phyloP scores from a whole-genome alignment of 23 tunicate species.

The Botrylloides violaceus region DNA sequence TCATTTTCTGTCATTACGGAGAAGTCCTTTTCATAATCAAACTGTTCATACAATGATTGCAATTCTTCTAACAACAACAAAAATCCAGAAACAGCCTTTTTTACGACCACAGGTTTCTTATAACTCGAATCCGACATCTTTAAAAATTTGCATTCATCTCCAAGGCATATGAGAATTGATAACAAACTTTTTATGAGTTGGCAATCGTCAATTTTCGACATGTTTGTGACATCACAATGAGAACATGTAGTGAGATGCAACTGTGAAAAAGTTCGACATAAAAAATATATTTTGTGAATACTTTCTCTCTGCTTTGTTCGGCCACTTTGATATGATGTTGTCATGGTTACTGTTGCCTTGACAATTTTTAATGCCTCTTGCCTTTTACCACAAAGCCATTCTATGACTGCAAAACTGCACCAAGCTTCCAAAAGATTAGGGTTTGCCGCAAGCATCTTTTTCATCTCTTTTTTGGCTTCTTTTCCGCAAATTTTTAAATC shows the following conservation, averaged over 20 bases:
- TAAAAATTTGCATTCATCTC: conserved; percentile 38
- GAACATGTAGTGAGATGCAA: not conserved
- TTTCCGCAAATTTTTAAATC: conserved; percentile 23
- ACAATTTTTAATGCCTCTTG: conserved; percentile 31
- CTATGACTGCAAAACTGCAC: conserved; percentile 56
- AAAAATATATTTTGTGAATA: not conserved
- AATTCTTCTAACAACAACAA: not conserved
- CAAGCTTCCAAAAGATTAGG: conserved; percentile 52
- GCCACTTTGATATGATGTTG: not conserved
- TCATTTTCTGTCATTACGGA: not conserved
- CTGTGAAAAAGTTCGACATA: not conserved
- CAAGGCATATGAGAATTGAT: not conserved
- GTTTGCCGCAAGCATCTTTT: conserved; percentile 25
- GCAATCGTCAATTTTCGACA: not conserved
- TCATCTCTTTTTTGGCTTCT: conserved; percentile 63
- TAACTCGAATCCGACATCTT: conserved; percentile 11
- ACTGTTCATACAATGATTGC: conserved; percentile 28
- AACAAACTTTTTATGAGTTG: not conserved
- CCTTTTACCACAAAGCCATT: conserved; percentile 32
- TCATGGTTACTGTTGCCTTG: conserved; percentile 1
- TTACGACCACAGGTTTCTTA: not conserved
- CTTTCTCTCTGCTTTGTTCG: not conserved
- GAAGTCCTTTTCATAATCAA: conserved; percentile 5
- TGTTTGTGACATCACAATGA: not conserved
- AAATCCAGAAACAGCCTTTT: conserved; percentile 15